A percentile compares a stretch with the other conserved stretches of the same genome.
phyloP scores from a whole-genome alignment of 1,140 invertebrate species.

The Pseudomyrmex gracilis region DNA sequence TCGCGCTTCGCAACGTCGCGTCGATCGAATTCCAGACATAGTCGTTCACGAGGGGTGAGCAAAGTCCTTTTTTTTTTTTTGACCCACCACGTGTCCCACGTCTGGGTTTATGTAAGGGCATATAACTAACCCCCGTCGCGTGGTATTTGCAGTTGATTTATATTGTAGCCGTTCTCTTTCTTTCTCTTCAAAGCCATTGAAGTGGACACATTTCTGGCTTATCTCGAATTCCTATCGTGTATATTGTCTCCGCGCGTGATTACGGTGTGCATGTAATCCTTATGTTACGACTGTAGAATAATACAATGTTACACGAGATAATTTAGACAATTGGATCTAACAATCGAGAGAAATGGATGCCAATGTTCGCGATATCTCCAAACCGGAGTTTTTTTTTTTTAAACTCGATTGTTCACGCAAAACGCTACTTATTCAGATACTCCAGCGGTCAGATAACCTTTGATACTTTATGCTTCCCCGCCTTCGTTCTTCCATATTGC shows the following conservation, averaged over 20 bases:
- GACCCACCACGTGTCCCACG: conserved; percentile 39
- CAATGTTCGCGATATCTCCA: background rate
- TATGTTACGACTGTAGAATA: background rate
- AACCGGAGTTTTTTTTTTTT: background rate
- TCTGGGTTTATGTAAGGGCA: conserved; percentile 47
- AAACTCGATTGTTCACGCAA: conserved; percentile 16
- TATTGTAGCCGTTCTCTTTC: background rate
- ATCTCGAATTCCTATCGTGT: background rate
- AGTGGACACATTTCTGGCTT: conserved; percentile 5
- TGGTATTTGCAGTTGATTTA: conserved; percentile 65
- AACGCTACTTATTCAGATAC: conserved; percentile 10
- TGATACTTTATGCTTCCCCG: conserved; percentile 52
- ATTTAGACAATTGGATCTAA: background rate
- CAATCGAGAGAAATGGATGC: background rate
- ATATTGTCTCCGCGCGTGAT: background rate
- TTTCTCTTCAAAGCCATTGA: background rate
- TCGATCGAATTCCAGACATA: conserved; percentile 80
- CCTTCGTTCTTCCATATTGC: conserved; percentile 4
- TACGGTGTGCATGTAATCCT: background rate
- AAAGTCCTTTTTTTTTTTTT: conserved; percentile 60
- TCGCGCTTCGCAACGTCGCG: conserved; percentile 57
- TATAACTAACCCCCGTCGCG: conserved; percentile 12
- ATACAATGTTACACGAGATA: background rate
- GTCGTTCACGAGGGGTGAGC: conserved; percentile 50
- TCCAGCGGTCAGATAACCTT: conserved; percentile 43